These are phyloP conservation scores for Lethenteron camtschaticum DNA, from an alignment of 2,113 vertebrate species.

Conservation along the genomic window DNA sequence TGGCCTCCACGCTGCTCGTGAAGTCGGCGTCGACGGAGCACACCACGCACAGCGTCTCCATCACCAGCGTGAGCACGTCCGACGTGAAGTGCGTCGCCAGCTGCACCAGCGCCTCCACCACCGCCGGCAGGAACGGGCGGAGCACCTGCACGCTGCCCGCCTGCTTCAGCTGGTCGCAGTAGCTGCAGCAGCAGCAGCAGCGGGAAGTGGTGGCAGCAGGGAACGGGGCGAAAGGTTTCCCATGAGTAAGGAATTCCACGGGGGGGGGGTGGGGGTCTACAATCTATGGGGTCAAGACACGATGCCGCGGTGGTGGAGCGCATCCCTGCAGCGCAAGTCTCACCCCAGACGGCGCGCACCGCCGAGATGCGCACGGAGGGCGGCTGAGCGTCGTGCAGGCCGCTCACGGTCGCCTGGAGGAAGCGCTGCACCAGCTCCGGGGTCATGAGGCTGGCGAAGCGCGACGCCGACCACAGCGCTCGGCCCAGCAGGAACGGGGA, in stretches of 20 bases:
- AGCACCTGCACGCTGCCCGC: constrained; percentile 74
- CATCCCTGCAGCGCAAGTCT: constrained; percentile 14
- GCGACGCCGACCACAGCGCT: constrained; percentile 84
- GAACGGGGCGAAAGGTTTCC: no score
- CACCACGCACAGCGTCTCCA: constrained; percentile 89
- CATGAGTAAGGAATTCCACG: no score
- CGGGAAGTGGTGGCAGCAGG: neutral
- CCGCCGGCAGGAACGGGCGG: constrained; percentile 77
- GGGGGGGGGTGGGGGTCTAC: no score
- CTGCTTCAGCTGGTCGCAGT: constrained; percentile 87
- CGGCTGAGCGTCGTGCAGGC: constrained; percentile 66
- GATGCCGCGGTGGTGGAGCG: no score
- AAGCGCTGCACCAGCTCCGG: constrained; percentile 95
- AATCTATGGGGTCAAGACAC: no score
- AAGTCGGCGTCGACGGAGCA: constrained; percentile 73
- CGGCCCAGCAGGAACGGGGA: constrained; percentile 82
- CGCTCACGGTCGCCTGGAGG: constrained; percentile 83
- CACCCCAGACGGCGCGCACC: constrained; percentile 90
- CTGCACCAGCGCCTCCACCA: constrained; percentile 75
- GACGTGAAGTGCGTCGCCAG: constrained; percentile 87
- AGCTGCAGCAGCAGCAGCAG: constrained; percentile 23
- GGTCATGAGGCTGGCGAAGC: constrained; percentile 85
- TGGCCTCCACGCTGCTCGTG: constrained; percentile 71
- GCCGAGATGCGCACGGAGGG: constrained; percentile 85
- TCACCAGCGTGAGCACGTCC: constrained; percentile 80